phyloP scores from a whole-genome alignment of 1,140 invertebrate genomes.

The Sarcophaga bullata region DNA sequence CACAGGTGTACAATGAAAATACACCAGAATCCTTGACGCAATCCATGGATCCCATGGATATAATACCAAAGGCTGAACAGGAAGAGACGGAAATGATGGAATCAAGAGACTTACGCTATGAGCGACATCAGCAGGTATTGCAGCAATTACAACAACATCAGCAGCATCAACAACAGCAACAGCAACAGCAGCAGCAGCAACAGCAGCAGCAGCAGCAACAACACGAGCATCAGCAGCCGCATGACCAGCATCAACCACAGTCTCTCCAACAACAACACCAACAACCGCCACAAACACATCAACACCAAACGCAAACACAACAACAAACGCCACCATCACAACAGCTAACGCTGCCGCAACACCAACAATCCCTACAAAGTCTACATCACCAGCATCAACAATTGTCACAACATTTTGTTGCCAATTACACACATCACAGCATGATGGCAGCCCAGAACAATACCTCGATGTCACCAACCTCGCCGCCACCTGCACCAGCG shows the following conservation, averaged over 20 bases:
- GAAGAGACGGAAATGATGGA: slow-evolving; percentile 50
- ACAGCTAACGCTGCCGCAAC: slow-evolving; percentile 37
- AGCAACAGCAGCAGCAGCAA: slow-evolving; percentile 48
- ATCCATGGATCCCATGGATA: slow-evolving; percentile 60
- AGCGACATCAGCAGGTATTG: slow-evolving; percentile 13
- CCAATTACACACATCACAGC: slow-evolving; percentile 49
- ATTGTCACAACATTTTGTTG: slow-evolving; percentile 49
- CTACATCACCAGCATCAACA: slow-evolving; percentile 52
- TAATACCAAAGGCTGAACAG: slow-evolving; percentile 60
- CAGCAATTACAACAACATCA: slow-evolving; percentile 27
- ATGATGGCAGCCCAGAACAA: slow-evolving; percentile 20
- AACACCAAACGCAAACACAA: slow-evolving; percentile 46
- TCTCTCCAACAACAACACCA: slow-evolving; percentile 41
- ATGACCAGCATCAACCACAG: neutral
- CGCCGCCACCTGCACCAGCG: neutral
- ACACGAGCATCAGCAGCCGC: neutral
- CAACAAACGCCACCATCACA: slow-evolving; percentile 48
- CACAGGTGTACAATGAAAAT: slow-evolving; percentile 50
- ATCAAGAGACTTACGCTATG: slow-evolving; percentile 25
- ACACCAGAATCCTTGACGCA: slow-evolving; percentile 57
- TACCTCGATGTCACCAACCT: slow-evolving; percentile 37
- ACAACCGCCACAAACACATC: slow-evolving; percentile 49
- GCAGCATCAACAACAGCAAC: slow-evolving; percentile 51
- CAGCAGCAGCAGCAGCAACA: slow-evolving; percentile 13
- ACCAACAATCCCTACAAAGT: slow-evolving; percentile 50